Evolutionary conservation across 2,888 invertebrate genomes (phyloP).

Genomic region (Pherbina coryleti): DNA sequence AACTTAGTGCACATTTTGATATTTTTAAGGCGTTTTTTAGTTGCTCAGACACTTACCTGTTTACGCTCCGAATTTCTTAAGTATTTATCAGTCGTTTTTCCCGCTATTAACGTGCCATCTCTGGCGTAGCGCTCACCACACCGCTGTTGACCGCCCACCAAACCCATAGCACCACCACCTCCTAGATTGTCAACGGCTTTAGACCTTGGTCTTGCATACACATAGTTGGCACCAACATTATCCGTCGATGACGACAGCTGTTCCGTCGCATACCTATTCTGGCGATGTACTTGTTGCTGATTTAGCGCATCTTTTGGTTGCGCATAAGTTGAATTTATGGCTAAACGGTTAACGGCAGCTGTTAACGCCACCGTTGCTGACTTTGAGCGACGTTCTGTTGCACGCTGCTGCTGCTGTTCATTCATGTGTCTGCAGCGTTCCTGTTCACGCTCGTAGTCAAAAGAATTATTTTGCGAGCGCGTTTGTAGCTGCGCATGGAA

Average conservation of each 20-base stretch:
- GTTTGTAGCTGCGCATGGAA: slow-evolving; percentile 52
- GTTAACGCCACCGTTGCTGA: background rate
- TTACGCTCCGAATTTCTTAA: slow-evolving; percentile 56
- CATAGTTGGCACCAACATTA: slow-evolving; percentile 56
- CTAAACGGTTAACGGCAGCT: slow-evolving; percentile 24
- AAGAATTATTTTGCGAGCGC: slow-evolving; percentile 51
- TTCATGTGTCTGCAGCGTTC: slow-evolving; percentile 50
- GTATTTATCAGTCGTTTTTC: slow-evolving; percentile 55
- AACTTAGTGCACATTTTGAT: too few relatives aligned
- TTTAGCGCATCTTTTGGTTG: slow-evolving; percentile 50
- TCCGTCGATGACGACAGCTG: slow-evolving; percentile 41
- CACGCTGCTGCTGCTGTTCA: slow-evolving; percentile 45
- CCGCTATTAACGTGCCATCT: slow-evolving; percentile 1
- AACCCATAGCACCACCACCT: slow-evolving; percentile 7
- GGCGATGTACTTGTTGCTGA: slow-evolving; percentile 45
- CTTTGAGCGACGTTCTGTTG: background rate
- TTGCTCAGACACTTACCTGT: slow-evolving; percentile 50
- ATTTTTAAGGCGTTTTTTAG: background rate
- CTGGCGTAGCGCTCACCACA: slow-evolving; percentile 23
- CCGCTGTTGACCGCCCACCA: slow-evolving; percentile 14
- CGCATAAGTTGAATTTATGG: slow-evolving; percentile 46
- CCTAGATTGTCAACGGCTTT: slow-evolving; percentile 49
- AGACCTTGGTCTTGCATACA: slow-evolving; percentile 60
- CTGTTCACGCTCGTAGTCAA: slow-evolving; percentile 56
- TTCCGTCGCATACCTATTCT: slow-evolving; percentile 48